phyloP scores from a whole-genome alignment of 2,888 invertebrate genomes.

The Laspeyria flexula region DNA sequence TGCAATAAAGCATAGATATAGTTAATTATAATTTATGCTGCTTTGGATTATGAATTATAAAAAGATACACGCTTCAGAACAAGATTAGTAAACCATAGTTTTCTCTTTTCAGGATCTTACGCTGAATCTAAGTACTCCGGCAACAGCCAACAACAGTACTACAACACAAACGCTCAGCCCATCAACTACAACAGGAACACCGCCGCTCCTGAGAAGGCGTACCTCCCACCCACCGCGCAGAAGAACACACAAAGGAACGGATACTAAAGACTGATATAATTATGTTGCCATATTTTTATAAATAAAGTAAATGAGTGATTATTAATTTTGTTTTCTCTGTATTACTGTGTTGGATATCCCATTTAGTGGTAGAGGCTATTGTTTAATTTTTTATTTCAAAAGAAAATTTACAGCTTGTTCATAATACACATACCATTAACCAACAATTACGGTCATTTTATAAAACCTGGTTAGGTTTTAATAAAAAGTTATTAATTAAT shows the following conservation, averaged over 20 bases:
- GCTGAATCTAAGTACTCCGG: constrained; percentile 62
- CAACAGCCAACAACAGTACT: constrained; percentile 23
- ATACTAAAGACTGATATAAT: constrained; percentile 5
- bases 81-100: not conserved
- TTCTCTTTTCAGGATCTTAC: constrained; percentile 65
- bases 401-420: too few relatives aligned
- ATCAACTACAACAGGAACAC: constrained; percentile 19
- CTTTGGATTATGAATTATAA: not conserved
- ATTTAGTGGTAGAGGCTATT: too few relatives aligned
- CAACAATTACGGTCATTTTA: too few relatives aligned
- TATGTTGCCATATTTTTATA: not conserved
- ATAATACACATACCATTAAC: too few relatives aligned
- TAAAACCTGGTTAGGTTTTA: too few relatives aligned
- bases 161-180: constrained; percentile 28
- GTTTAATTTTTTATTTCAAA: too few relatives aligned
- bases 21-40: too few relatives aligned
- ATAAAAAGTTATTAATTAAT: too few relatives aligned
- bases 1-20: too few relatives aligned
- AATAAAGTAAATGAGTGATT: not conserved
- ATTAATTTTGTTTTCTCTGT: constrained; percentile 30
- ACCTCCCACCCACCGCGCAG: constrained; percentile 56
- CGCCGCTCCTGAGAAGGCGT: constrained; percentile 49
- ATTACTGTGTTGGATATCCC: too few relatives aligned
- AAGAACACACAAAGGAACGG: constrained; percentile 26
- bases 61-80: not conserved